These are phyloP conservation scores for Portunus trituberculatus DNA, from an alignment of 1,140 invertebrate genomes.

Conservation along the genomic window DNA sequence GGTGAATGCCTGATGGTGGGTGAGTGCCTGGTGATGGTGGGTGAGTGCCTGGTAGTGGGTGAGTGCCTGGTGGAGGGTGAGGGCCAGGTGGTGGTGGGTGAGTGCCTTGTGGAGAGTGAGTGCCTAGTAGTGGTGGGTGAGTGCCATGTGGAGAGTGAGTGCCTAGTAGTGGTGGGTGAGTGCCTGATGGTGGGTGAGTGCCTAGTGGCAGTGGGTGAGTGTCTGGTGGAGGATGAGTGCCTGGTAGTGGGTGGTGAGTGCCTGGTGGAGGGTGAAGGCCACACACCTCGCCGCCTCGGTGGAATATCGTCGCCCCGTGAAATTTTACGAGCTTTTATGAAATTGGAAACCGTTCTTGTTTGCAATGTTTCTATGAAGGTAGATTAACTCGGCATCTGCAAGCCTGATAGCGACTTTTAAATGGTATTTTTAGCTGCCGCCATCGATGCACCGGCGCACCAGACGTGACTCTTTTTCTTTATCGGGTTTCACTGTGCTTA, in stretches of 20 bases:
- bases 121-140: neutral
- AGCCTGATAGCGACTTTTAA: neutral
- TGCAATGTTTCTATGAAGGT: slow-evolving; percentile 24
- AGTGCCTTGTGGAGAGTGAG: neutral
- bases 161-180: too few species aligned
- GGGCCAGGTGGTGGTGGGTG: too few species aligned
- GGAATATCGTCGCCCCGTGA: neutral
- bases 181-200: neutral
- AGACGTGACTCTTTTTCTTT: neutral
- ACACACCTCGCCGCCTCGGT: neutral
- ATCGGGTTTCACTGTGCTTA: neutral
- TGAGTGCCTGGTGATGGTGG: neutral
- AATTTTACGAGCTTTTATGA: neutral
- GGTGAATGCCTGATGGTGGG: neutral
- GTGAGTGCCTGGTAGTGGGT: neutral
- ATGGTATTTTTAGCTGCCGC: neutral
- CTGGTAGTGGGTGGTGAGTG: neutral
- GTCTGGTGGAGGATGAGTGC: neutral
- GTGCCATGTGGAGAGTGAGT: too few species aligned
- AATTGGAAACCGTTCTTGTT: slow-evolving; percentile 4
- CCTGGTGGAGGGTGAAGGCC: neutral
- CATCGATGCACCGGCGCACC: neutral
- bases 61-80: neutral
- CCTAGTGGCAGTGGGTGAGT: neutral
- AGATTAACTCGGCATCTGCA: neutral